Conservation (phyloP, 1,140 invertebrate species). For the Heliconius congener region DNA sequence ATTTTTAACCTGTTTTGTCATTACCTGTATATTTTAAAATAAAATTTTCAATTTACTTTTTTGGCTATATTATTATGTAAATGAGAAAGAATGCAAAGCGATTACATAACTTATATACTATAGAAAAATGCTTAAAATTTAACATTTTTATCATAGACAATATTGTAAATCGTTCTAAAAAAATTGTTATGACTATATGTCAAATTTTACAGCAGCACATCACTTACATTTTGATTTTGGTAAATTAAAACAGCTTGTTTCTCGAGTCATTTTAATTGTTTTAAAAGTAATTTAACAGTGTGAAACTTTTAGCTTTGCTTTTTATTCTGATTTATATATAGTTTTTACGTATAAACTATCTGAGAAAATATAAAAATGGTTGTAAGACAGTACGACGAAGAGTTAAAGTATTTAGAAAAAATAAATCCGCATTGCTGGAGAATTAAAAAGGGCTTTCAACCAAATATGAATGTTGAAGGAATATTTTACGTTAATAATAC, state of each 20-base stretch:
- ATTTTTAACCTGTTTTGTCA: not conserved
- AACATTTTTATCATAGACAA: not conserved
- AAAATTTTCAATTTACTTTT: too few relatives aligned
- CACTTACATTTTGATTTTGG: not conserved
- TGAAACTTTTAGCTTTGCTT: not conserved
- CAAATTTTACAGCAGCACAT: not conserved
- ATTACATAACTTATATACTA: too few relatives aligned
- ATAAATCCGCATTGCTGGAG: constrained; percentile 92
- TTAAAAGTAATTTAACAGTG: not conserved
- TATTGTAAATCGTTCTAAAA: not conserved
- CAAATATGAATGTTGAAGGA: constrained; percentile 99
- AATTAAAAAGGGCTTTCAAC: constrained; percentile 99
- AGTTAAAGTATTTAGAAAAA: constrained; percentile 96
- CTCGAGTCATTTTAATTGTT: not conserved
- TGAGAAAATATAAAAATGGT: constrained; percentile 84
- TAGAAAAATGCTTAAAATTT: not conserved
- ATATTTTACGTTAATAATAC: constrained; percentile 98
- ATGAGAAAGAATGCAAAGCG: too few relatives aligned
- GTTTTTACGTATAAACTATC: not conserved
- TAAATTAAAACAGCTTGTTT: not conserved
- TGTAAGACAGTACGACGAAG: constrained; percentile 96
- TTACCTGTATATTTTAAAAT: not conserved
- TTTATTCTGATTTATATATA: constrained; percentile 22
- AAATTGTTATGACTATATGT: not conserved
- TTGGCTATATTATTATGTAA: too few relatives aligned